A percentile compares a stretch with the other conserved stretches of the same genome.
Evolutionary conservation across 92 coral and sea anemone genomes (phyloP).

Genomic region (Bergia puertoricense): DNA sequence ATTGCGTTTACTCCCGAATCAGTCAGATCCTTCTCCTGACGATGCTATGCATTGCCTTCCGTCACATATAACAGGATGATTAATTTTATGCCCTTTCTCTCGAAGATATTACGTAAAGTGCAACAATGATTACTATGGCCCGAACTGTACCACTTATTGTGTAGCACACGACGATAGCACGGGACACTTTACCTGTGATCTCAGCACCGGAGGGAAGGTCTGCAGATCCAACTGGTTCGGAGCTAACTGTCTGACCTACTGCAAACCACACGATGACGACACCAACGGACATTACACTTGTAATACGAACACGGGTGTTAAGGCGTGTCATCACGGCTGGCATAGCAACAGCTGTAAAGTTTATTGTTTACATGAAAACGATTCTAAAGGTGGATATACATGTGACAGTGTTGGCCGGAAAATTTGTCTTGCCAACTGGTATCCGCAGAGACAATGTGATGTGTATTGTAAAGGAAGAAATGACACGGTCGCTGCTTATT

Average conservation of each 20-base stretch:
- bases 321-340: constrained; percentile 66
- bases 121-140: constrained; percentile 78
- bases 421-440: constrained; percentile 52
- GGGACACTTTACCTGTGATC: constrained; percentile 82
- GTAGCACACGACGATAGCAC: constrained; percentile 59
- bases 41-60: no score
- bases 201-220: constrained; percentile 54
- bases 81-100: background rate
- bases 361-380: constrained; percentile 57
- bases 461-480: constrained; percentile 51
- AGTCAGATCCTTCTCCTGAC: background rate
- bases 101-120: constrained; percentile 69
- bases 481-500: constrained; percentile 56
- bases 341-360: constrained; percentile 66
- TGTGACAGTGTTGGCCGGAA: constrained; percentile 46
- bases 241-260: constrained; percentile 46
- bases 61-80: background rate
- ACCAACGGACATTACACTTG: constrained; percentile 61
- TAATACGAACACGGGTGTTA: constrained; percentile 50
- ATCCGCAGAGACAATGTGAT: constrained; percentile 41
- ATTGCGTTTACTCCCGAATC: no score
- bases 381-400: constrained; percentile 58
- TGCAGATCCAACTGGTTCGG: constrained; percentile 66
- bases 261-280: constrained; percentile 49
- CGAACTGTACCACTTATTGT: constrained; percentile 75